Conservation (phyloP, 2,113 vertebrate genomes). For the Galeopterus variegatus region DNA sequence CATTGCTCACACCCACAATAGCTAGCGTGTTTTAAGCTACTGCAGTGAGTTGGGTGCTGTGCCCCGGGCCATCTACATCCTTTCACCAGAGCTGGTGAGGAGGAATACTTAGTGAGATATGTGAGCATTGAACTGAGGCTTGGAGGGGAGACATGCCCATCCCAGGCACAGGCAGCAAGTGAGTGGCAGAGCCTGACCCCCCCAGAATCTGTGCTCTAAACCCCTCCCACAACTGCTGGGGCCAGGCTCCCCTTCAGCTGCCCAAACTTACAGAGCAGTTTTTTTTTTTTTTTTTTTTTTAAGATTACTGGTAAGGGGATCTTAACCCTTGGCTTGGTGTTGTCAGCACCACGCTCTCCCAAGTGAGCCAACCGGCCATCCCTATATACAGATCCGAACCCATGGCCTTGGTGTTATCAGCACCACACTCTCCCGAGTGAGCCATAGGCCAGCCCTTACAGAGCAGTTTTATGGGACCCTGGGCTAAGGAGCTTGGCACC, state of each 20-base stretch:
- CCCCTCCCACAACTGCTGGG: neutral
- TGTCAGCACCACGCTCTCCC: too few relatives aligned
- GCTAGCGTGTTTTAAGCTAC: neutral
- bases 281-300: too few relatives aligned
- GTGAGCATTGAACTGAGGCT: neutral
- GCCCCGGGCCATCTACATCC: rapidly evolving
- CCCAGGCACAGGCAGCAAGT: neutral
- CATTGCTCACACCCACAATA: neutral
- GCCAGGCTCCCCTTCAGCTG: neutral
- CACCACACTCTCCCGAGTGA: too few relatives aligned
- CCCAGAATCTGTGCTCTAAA: neutral
- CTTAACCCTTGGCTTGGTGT: too few relatives aligned
- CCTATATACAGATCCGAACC: too few relatives aligned
- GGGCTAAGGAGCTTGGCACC: neutral
- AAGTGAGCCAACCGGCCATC: too few relatives aligned
- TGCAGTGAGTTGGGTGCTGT: neutral
- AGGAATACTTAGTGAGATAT: neutral
- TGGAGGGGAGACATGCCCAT: too few relatives aligned
- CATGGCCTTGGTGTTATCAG: too few relatives aligned
- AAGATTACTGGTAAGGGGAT: too few relatives aligned
- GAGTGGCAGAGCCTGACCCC: neutral
- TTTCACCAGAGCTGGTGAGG: rapidly evolving
- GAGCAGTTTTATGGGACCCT: neutral
- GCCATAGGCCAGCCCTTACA: too few relatives aligned
- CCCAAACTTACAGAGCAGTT: neutral